These are phyloP conservation scores for Carpatolechia fugitivella DNA, from an alignment of 2,888 invertebrate species.

Conservation along the genomic window DNA sequence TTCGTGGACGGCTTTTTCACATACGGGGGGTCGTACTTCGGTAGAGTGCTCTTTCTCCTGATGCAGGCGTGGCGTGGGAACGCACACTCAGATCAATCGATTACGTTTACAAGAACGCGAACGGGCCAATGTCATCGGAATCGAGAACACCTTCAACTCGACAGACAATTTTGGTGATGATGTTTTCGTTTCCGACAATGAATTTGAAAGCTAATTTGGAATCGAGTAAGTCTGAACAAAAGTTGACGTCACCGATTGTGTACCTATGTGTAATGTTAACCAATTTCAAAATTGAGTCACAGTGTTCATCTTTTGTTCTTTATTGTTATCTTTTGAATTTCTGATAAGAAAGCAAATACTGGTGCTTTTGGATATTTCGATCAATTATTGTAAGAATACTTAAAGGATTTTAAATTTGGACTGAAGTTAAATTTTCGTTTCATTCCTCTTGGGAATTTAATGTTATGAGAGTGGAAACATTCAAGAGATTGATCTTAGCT, in stretches of 20 bases:
- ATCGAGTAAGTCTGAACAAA: conserved; percentile 33
- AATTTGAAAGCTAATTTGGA: conserved; percentile 15
- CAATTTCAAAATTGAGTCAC: background rate
- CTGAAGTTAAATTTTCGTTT: conserved; percentile 71
- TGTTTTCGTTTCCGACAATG: conserved; percentile 39
- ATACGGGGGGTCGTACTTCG: conserved; percentile 93
- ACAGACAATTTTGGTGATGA: conserved; percentile 26
- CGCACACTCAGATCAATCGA: conserved; percentile 79
- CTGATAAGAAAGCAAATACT: conserved; percentile 56
- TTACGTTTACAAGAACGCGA: conserved; percentile 61
- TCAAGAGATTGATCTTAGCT: conserved; percentile 67
- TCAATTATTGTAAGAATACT: conserved; percentile 30
- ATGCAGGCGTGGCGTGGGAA: conserved; percentile 76
- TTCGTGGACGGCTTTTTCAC: conserved; percentile 89
- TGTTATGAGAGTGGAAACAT: conserved; percentile 53
- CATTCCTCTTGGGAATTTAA: conserved; percentile 75
- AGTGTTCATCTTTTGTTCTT: conserved; percentile 33
- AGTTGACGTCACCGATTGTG: conserved; percentile 26
- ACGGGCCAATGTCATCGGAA: conserved; percentile 39
- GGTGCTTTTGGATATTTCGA: conserved; percentile 76
- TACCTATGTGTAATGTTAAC: background rate
- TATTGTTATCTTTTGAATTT: conserved; percentile 37
- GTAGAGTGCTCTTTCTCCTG: conserved; percentile 93
- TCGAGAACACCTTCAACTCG: conserved; percentile 48
- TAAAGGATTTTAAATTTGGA: conserved; percentile 37